Base-by-base conservation (phyloP, 2,888 invertebrate genomes). In the Abrostola tripartita region DNA sequence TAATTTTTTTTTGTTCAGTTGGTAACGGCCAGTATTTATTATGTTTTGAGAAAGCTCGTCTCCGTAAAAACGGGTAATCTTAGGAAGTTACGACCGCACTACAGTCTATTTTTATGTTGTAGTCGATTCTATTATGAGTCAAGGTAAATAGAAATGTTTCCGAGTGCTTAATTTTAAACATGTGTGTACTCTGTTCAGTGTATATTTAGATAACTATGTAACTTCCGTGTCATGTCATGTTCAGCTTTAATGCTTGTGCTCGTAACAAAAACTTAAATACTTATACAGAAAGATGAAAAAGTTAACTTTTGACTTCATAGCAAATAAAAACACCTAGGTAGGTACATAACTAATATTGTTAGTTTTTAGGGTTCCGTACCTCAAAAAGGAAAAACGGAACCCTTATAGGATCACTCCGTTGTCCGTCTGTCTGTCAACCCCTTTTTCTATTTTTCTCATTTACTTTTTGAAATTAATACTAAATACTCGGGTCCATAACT, bases 141-240 rank as follows among this genome's bases (percentile, higher is more conserved):
- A 71, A 76, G 76, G 72, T 66, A 55, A 68, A 54, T 65, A 73
- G 67, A 75, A 70, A 76, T 75, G 66, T 57, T 72, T 71, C 57
- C 74, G 47, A 52, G 51, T 63, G 14, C 7, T 63, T 56, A 57
- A 50, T 64, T 57, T 63, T 40, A 61, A 64, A 58, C 58, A 52
- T 36, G 47, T 58, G 57, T 35, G 44, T 47, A 47, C 9, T 47
- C 7, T 5, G 10, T 40, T 36, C 37, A 11, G 10, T 60, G 40
- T 57, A 37, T 44, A 53, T 37, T 51, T 53, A 36, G 42, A 24
- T n/a, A 35, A 12, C 11, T 40, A 11, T 11, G 11, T 14, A 47
- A 24, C 40, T 58, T 44, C 38, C n/a, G 42, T n/a, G 47, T 49
- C 5, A 37, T 37, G 8, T 62, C 24, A 24, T 24, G 24, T 24